Evolutionary conservation across 2,888 invertebrate genomes (phyloP), one percentile per base, ranked within the genome.

Genomic region (Helicoverpa assulta): DNA sequence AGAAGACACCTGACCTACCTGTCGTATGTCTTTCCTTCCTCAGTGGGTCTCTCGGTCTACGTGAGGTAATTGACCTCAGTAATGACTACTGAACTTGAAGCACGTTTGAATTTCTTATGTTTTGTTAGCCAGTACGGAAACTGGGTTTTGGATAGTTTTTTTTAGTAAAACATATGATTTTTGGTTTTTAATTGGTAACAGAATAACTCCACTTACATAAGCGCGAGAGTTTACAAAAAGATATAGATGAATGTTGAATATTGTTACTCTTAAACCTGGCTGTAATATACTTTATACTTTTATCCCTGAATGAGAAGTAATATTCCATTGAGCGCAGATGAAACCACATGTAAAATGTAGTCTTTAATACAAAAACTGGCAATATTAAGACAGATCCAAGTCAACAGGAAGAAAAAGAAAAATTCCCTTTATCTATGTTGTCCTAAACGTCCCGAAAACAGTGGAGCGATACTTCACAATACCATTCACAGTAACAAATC

Each of bases 401-500:
- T 21, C 10, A 10, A 33, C 29, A 37, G 18, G 10, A 55, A 3
- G 47, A 47, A 40, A 40, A 16, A 16, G 37, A 53, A 58, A 21
- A 71, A 47, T n/a, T 16, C 5, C n/a, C 16, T 47, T 47, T n/a
- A 16, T n/a, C 47, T n/a, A n/a, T 47, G n/a, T 47, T 47, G 47
- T 47, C 47, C 16, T 47, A 47, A 47, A n/a, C 47, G 47, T 47
- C 47, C 29, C 53, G 26, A 53, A n/a, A 62, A 65, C 33, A 67
- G 51, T 56, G 12, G 19, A 68, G 14, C 73, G 19, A 80, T 76
- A 73, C 73, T 59, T 72, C 70, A 81, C 79, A 80, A 82, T 79
- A 83, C 68, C 78, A 75, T 73, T 72, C 66, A 65, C 78, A 70
- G 77, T 83, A 88, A 87, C 85, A 86, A 86, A 88, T 86, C n/a